These are phyloP conservation scores for Gymnosoma rotundatum DNA, from an alignment of 2,888 invertebrate species.

Conservation along the genomic window DNA sequence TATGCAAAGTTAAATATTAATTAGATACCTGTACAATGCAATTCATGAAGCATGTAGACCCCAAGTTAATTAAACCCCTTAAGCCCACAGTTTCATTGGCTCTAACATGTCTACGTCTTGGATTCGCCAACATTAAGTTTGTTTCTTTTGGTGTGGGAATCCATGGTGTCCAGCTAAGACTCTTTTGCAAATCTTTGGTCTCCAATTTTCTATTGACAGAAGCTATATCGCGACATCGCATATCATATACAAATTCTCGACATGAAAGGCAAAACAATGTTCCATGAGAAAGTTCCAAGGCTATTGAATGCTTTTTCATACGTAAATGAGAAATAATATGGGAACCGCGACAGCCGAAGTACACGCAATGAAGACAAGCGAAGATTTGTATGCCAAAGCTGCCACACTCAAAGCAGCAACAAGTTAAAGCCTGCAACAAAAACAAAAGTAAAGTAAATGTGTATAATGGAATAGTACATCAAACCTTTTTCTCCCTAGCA, in stretches of 20 bases:
- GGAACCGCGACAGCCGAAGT: slow-evolving; percentile 93
- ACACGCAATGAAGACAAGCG: slow-evolving; percentile 95
- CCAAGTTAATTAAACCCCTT: slow-evolving; percentile 96
- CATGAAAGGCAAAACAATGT: slow-evolving; percentile 95
- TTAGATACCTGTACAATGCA: slow-evolving; percentile 92
- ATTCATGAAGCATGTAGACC: slow-evolving; percentile 99
- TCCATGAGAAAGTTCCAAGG: slow-evolving; percentile 94
- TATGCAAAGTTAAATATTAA: no score
- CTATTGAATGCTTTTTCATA: slow-evolving; percentile 90
- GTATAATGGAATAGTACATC: slow-evolving; percentile 13
- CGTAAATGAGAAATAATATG: slow-evolving; percentile 95
- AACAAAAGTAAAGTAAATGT: not conserved
- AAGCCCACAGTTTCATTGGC: slow-evolving; percentile 94
- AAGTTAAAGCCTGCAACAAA: slow-evolving; percentile 86
- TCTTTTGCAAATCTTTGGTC: slow-evolving; percentile 85
- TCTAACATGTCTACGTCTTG: slow-evolving; percentile 90
- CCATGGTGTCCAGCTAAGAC: slow-evolving; percentile 88
- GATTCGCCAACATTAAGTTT: slow-evolving; percentile 88
- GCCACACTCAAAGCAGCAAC: slow-evolving; percentile 92
- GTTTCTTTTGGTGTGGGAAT: slow-evolving; percentile 90
- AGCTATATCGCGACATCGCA: slow-evolving; percentile 85
- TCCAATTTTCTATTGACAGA: slow-evolving; percentile 84
- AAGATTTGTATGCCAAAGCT: slow-evolving; percentile 90
- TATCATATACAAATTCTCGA: slow-evolving; percentile 95
- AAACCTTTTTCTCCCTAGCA: slow-evolving; percentile 92